Percentiles rank a stretch among this genome's conserved stretches.
These are phyloP conservation scores for Sarcophaga peregrina DNA, from an alignment of 1,140 invertebrate genomes.

Conservation along the genomic window DNA sequence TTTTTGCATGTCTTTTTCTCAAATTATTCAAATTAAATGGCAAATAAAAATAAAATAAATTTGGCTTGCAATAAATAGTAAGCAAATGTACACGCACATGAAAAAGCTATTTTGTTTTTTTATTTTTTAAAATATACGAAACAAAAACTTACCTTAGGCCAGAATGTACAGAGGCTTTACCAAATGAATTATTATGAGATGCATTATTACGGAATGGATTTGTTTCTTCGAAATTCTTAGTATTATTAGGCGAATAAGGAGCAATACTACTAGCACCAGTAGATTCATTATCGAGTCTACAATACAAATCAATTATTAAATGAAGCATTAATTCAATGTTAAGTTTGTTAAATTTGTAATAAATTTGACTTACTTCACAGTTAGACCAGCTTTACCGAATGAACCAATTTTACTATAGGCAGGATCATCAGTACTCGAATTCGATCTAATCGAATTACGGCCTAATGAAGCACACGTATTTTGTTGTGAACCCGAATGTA, in stretches of 20 bases:
- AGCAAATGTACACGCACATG: not conserved
- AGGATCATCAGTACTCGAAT: conserved; percentile 63
- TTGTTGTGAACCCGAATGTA: conserved; percentile 57
- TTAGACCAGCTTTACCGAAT: conserved; percentile 61
- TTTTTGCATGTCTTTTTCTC: not conserved
- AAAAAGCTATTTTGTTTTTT: not conserved
- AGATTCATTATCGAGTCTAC: conserved; percentile 60
- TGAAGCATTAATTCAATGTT: not conserved
- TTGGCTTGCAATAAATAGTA: not conserved
- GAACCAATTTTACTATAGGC: conserved; percentile 63
- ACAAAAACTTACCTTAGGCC: conserved; percentile 56
- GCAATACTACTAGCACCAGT: conserved; percentile 47
- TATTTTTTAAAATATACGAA: not conserved
- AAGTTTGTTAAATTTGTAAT: not conserved
- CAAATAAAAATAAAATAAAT: conserved; percentile 19
- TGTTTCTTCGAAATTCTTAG: conserved; percentile 63
- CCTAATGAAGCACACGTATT: conserved; percentile 57
- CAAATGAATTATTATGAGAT: conserved; percentile 65
- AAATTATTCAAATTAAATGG: not conserved
- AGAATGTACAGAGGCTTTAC: conserved; percentile 65
- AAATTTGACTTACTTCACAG: conserved; percentile 58
- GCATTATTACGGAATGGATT: conserved; percentile 62
- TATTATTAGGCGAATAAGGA: conserved; percentile 59
- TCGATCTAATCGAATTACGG: conserved; percentile 61
- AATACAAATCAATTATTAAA: not conserved